phyloP scores from a whole-genome alignment of 2,797 vertebrate species.

The Eleutherodactylus coqui region DNA sequence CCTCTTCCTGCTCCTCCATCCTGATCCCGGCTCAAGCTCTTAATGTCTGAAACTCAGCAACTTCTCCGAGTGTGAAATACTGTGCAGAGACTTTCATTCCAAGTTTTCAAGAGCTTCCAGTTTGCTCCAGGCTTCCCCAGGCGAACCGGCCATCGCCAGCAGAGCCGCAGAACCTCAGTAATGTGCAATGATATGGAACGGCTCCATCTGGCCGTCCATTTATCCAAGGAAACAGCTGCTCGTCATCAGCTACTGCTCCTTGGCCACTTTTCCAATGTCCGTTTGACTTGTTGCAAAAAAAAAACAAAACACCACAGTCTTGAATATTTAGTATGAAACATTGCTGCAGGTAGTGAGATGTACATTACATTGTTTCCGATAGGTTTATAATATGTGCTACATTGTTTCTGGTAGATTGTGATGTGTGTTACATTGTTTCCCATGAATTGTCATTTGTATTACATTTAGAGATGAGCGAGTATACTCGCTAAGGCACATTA shows the following conservation, averaged over 20 bases:
- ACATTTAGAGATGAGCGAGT: no score
- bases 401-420: no score
- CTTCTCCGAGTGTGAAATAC: conserved; percentile 1
- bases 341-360: no score
- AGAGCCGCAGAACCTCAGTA: conserved; percentile 66
- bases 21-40: not conserved
- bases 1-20: not conserved
- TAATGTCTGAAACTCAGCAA: conserved; percentile 9
- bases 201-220: conserved; percentile 70
- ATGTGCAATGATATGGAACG: conserved; percentile 71
- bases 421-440: no score
- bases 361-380: no score
- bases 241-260: conserved; percentile 60
- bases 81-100: conserved; percentile 27
- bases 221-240: conserved; percentile 72
- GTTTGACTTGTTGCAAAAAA: not conserved
- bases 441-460: no score
- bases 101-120: conserved; percentile 42
- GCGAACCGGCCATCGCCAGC: conserved; percentile 14
- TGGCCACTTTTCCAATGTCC: conserved; percentile 64
- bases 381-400: no score
- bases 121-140: conserved; percentile 34
- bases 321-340: no score
- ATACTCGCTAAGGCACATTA: no score
- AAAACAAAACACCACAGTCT: no score